Base-by-base conservation (phyloP, 1,140 invertebrate genomes). In the Scaptodrosophila lebanonensis region DNA sequence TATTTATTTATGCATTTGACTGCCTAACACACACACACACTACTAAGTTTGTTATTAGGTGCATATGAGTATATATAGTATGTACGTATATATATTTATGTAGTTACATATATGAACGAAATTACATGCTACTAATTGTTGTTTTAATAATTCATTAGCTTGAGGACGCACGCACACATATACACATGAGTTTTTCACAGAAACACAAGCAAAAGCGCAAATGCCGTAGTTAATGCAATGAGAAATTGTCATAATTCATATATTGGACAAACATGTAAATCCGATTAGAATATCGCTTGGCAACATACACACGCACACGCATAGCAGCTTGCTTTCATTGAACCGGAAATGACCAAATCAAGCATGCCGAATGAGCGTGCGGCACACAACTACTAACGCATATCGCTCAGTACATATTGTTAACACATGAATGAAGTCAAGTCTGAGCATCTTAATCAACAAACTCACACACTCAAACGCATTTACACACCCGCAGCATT, bases 291-390 rank as follows among this genome's bases (percentile, higher is more conserved):
- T 79, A 72, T 79, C 30, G 68, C 39, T 56, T 57, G 42, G 40
- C 60, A 66, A 57, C 43, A 69, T 52, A 69, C 32, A 36, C 32
- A 36, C 30, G 59, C 49, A 51, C 53, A 36, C 49, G 36, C 47
- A 43, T 47, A 18, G 30, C 44, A 27, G 18, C 20, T 52, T 44
- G 53, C 57, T 51, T 72, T 77, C 73, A 79, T 51, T 79, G 73
- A 79, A 68, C 73, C 64, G 73, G 57, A 79, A 79, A 68, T 79
- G 56, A 72, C 42, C 56, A 79, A 79, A 72, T 79, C 67, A 79
- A 79, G 73, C 60, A 72, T 58, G 40, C 38, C 33, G 9, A 49
- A 35, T 36, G 45, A 8, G 27, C 18, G 40, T 20, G n/a, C 20
- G 6, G 16, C 30, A 44, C 27, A 44, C 40, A 44, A 12, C 18